Percentiles rank a stretch among this genome's conserved stretches.
Conservation (phyloP, 2,113 vertebrate species). For the Prietella phreatophila region DNA sequence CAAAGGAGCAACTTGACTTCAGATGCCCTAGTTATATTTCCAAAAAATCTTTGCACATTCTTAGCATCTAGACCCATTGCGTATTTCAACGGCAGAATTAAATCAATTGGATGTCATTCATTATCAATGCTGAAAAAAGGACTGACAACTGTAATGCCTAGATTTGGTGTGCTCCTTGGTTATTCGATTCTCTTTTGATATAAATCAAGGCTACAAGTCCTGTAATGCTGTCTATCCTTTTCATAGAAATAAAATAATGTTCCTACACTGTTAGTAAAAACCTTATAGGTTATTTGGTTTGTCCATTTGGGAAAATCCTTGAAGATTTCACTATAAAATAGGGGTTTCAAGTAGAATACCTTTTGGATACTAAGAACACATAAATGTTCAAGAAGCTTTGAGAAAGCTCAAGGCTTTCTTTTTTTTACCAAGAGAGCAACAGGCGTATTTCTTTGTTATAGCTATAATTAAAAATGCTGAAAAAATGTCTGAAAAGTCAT, state of each 20-base stretch:
- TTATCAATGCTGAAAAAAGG: neutral
- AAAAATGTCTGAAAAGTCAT: constrained; percentile 46
- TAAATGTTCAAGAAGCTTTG: neutral
- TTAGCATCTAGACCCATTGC: too few species aligned
- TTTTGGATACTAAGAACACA: neutral
- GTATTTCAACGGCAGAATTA: neutral
- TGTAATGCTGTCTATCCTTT: constrained; percentile 32
- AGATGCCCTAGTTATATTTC: constrained; percentile 6
- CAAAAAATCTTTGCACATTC: neutral
- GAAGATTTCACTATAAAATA: neutral
- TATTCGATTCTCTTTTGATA: constrained; percentile 6
- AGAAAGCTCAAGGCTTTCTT: neutral
- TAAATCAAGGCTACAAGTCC: constrained; percentile 4
- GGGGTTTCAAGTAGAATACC: neutral
- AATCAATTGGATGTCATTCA: neutral
- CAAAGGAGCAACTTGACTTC: constrained; percentile 10
- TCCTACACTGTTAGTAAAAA: constrained; percentile 39
- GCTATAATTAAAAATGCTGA: neutral
- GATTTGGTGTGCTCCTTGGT: neutral
- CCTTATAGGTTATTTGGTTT: neutral
- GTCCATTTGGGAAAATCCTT: neutral
- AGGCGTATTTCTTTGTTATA: neutral
- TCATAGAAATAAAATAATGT: constrained; percentile 72
- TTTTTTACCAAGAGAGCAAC: neutral
- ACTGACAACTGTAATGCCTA: neutral